phyloP scores from a whole-genome alignment of 2,797 vertebrate genomes.

The Delichon dasypus region DNA sequence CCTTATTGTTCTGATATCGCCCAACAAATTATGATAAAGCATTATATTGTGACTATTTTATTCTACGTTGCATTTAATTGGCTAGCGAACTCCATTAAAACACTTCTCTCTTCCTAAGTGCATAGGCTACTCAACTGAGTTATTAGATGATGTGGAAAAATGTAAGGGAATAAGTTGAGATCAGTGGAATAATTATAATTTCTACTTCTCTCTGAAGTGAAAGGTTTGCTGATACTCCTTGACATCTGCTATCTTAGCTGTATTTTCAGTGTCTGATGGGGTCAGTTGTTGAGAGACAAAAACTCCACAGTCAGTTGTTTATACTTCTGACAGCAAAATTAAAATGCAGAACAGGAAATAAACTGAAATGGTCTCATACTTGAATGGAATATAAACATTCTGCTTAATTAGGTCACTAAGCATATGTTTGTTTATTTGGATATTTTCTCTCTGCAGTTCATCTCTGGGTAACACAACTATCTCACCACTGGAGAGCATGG shows the following conservation, averaged over 20 bases:
- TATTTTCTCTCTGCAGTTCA: constrained; percentile 51
- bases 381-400: constrained; percentile 57
- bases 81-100: background rate
- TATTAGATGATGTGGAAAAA: background rate
- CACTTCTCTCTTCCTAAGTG: background rate
- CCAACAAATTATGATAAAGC: background rate
- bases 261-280: background rate
- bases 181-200: background rate
- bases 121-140: background rate
- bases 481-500: background rate
- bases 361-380: constrained; percentile 43
- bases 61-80: background rate
- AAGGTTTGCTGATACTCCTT: background rate
- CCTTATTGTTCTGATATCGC: background rate
- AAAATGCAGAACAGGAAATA: constrained; percentile 54
- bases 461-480: constrained; percentile 19
- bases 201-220: background rate
- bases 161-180: background rate
- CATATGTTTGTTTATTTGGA: constrained; percentile 52
- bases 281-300: background rate
- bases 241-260: background rate
- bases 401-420: constrained; percentile 65
- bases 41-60: background rate
- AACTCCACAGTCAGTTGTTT: constrained; percentile 19
- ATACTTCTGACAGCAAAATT: constrained; percentile 40